These are phyloP conservation scores for Drosophila emarginata DNA, from an alignment of 2,888 invertebrate genomes.

Conservation along the genomic window DNA sequence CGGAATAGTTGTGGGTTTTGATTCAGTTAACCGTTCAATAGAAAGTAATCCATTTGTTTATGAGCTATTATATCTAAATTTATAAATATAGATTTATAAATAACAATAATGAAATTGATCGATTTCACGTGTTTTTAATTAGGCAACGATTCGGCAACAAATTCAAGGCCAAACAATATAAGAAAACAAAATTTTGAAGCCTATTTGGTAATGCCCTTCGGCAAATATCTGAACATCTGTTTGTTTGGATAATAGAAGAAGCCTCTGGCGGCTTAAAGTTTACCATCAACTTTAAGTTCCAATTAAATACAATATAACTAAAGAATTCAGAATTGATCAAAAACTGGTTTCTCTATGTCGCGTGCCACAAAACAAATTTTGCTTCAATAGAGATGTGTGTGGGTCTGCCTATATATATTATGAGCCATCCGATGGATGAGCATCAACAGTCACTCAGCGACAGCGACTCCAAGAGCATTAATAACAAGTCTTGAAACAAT, in stretches of 20 bases:
- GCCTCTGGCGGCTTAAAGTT: background rate
- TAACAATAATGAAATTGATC: background rate
- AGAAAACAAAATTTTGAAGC: background rate
- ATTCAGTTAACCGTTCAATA: background rate
- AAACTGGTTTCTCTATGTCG: constrained; percentile 10
- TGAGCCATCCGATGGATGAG: constrained; percentile 1
- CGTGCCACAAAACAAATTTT: constrained; percentile 1
- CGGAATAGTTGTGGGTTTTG: background rate
- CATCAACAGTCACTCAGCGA: constrained; percentile 11
- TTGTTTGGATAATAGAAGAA: background rate
- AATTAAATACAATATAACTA: constrained; percentile 6
- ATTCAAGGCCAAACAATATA: background rate
- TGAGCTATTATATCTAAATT: background rate
- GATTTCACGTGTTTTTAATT: constrained; percentile 5
- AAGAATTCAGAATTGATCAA: background rate
- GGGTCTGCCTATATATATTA: background rate
- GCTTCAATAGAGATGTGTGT: background rate
- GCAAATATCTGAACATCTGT: background rate
- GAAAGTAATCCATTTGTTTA: constrained; percentile 2
- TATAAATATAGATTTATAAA: background rate
- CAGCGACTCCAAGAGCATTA: background rate
- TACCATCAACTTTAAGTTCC: background rate
- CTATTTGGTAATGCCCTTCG: constrained; percentile 1
- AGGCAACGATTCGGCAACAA: background rate
- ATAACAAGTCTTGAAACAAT: background rate